These are phyloP conservation scores for Morinoia aosen DNA, from an alignment of 2,888 invertebrate species.

Conservation along the genomic window DNA sequence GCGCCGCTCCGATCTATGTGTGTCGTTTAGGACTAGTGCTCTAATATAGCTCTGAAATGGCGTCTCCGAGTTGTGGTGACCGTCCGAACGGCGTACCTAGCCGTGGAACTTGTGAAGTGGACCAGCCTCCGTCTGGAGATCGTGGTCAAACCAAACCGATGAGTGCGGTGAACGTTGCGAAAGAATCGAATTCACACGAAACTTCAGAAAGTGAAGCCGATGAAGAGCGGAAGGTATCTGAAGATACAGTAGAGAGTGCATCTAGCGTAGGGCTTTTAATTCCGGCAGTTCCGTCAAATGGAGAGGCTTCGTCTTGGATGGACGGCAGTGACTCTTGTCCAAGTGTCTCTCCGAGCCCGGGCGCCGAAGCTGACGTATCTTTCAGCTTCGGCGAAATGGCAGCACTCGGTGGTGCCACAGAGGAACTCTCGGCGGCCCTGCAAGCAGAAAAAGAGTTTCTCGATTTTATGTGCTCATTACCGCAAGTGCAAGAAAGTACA, in stretches of 20 bases:
- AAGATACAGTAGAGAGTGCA: neutral
- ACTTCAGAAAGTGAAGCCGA: neutral
- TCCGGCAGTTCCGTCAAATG: neutral
- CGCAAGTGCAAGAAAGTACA: conserved; percentile 68
- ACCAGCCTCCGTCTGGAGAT: neutral
- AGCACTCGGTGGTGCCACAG: conserved; percentile 55
- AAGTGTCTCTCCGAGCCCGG: conserved; percentile 65
- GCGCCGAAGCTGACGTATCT: conserved; percentile 57
- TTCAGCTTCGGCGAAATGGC: conserved; percentile 60
- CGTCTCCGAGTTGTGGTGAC: neutral
- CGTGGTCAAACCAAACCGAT: neutral
- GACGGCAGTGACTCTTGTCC: conserved; percentile 62
- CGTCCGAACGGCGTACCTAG: neutral
- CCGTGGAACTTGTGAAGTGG: neutral
- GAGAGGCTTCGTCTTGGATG: conserved; percentile 14
- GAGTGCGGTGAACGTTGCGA: neutral
- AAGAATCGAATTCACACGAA: neutral
- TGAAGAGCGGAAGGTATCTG: neutral
- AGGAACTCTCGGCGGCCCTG: conserved; percentile 65
- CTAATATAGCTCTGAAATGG: neutral
- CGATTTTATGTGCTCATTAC: conserved; percentile 72
- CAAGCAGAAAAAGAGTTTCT: conserved; percentile 73
- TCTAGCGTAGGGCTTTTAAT: neutral
- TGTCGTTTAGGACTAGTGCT: neutral
- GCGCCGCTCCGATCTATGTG: neutral